These are phyloP conservation scores for Xanthorhoe designata DNA, from an alignment of 2,888 invertebrate genomes.

Conservation along the genomic window DNA sequence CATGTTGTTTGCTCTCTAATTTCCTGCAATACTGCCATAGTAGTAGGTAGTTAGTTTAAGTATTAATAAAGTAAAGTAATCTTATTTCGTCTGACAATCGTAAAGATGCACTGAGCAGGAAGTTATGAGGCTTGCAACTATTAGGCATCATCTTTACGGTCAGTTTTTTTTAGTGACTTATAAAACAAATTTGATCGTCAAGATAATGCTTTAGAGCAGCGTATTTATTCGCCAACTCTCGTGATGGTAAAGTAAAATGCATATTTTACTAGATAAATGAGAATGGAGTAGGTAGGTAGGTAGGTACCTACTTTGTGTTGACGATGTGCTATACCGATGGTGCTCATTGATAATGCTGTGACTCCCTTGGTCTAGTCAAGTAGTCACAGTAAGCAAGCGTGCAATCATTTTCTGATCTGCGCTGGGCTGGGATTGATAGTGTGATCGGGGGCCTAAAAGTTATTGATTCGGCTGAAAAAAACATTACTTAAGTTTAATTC, in stretches of 20 bases:
- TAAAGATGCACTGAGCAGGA: conserved; percentile 63
- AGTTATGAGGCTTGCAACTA: conserved; percentile 64
- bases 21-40: conserved; percentile 78
- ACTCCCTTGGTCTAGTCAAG: conserved; percentile 63
- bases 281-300: background rate
- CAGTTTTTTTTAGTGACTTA: background rate
- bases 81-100: conserved; percentile 48
- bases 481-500: background rate
- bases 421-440: background rate
- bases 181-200: background rate
- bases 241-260: background rate
- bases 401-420: background rate
- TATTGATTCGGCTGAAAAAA: background rate
- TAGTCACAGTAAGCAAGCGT: background rate
- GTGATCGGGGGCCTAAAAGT: background rate
- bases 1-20: conserved; percentile 74
- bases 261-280: background rate
- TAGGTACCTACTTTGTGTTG: conserved; percentile 22
- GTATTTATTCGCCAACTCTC: too few species aligned
- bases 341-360: conserved; percentile 44
- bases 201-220: too few species aligned
- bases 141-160: conserved; percentile 1
- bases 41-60: conserved; percentile 64
- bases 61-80: conserved; percentile 42
- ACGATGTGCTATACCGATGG: background rate